Evolutionary conservation across 2,797 vertebrate species (phyloP).

Genomic region (Morelia viridis): DNA sequence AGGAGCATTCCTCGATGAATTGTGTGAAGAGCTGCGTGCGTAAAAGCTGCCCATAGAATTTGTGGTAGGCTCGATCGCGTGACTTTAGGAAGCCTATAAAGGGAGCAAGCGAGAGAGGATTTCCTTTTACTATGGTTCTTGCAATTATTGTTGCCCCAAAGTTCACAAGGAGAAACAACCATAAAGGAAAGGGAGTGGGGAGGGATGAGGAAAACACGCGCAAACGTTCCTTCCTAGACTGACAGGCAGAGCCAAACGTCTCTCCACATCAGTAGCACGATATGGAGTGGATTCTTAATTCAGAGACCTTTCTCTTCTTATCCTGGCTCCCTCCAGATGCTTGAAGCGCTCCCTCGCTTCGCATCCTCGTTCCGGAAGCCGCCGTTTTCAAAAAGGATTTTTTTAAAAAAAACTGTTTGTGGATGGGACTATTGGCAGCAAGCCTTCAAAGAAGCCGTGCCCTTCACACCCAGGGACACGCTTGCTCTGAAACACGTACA

Average conservation of each 20-base stretch:
- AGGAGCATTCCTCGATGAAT: constrained; percentile 95
- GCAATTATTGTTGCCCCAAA: background rate
- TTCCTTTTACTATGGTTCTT: background rate
- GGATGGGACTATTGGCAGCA: too few relatives aligned
- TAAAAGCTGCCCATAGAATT: constrained; percentile 86
- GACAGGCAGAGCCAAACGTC: background rate
- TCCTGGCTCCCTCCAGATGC: too few relatives aligned
- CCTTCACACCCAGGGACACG: background rate
- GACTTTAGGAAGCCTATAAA: constrained; percentile 85
- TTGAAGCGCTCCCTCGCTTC: too few relatives aligned
- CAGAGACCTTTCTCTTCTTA: background rate
- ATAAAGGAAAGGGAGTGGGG: background rate
- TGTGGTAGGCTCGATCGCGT: constrained; percentile 89
- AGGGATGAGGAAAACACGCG: background rate
- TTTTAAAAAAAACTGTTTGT: too few relatives aligned
- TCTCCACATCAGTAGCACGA: background rate
- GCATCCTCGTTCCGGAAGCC: background rate
- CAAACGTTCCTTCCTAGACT: background rate
- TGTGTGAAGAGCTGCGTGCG: constrained; percentile 94
- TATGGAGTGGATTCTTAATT: background rate
- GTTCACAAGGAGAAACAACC: background rate
- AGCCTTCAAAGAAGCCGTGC: too few relatives aligned
- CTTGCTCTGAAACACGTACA: background rate
- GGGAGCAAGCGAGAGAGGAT: background rate
- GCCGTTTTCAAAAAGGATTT: background rate